Evolutionary conservation across 2,888 invertebrate genomes (phyloP).

Genomic region (Amorpha juglandis): DNA sequence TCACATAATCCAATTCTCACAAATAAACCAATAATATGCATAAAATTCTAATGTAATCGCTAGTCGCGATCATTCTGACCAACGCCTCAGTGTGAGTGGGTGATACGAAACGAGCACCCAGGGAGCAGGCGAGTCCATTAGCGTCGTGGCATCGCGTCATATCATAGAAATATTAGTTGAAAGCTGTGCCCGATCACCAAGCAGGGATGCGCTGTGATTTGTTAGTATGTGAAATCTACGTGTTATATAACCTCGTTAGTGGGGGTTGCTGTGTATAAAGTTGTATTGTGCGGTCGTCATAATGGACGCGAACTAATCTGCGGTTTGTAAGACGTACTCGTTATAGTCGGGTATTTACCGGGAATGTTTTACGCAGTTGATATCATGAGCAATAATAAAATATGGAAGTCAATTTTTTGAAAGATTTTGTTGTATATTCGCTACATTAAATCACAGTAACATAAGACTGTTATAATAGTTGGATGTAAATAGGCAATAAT

Average conservation of each 20-base stretch:
- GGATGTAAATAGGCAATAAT: too few species aligned
- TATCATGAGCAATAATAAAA: background rate
- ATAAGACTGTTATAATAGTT: too few species aligned
- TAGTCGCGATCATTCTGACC: conserved; percentile 29
- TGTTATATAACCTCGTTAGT: conserved; percentile 41
- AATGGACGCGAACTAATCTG: conserved; percentile 5
- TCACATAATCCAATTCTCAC: background rate
- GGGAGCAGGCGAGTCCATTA: conserved; percentile 30
- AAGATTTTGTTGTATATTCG: background rate
- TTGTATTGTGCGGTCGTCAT: conserved; percentile 30
- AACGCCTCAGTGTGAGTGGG: background rate
- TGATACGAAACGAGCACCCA: conserved; percentile 28
- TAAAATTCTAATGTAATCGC: conserved; percentile 23
- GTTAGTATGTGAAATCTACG: conserved; percentile 37
- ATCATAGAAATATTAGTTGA: conserved; percentile 35
- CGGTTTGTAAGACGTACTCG: background rate
- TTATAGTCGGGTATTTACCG: background rate
- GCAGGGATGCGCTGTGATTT: conserved; percentile 15
- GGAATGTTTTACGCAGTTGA: background rate
- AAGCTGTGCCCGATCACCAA: conserved; percentile 29
- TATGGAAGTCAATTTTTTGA: background rate
- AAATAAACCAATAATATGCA: background rate
- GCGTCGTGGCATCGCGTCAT: conserved; percentile 18
- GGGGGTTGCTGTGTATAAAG: conserved; percentile 31
- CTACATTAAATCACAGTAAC: too few species aligned